Percentiles rank a stretch among this genome's conserved stretches.
These are phyloP conservation scores for Stichopus horrens DNA, from an alignment of 53 echinoderm and acorn worm species.

Conservation along the genomic window DNA sequence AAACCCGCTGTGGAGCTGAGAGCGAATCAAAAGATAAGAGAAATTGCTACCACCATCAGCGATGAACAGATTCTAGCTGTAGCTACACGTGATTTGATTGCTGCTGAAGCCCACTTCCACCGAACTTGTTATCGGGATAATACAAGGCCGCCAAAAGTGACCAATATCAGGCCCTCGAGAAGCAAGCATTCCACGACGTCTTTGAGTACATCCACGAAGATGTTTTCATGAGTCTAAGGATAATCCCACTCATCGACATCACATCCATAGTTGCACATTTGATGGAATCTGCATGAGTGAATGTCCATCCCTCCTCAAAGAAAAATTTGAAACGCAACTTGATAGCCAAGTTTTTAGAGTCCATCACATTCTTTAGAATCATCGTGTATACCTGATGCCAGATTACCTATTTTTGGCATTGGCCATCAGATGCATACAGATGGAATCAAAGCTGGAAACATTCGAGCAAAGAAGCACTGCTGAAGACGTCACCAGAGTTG, in stretches of 20 bases:
- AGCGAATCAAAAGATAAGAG: slow-evolving; percentile 45
- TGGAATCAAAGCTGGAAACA: slow-evolving; percentile 6
- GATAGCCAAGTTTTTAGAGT: slow-evolving; percentile 45
- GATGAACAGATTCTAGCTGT: slow-evolving; percentile 55
- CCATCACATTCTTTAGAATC: slow-evolving; percentile 39
- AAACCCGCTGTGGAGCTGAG: slow-evolving; percentile 43
- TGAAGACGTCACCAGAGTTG: slow-evolving; percentile 5
- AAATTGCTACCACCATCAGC: slow-evolving; percentile 36
- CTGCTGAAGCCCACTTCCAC: slow-evolving; percentile 60
- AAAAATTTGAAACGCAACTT: slow-evolving; percentile 51
- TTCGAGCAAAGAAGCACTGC: not conserved
- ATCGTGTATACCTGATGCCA: not conserved
- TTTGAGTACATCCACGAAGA: slow-evolving; percentile 40
- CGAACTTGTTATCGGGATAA: slow-evolving; percentile 48
- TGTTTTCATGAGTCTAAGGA: slow-evolving; percentile 22
- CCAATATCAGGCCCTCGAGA: slow-evolving; percentile 27
- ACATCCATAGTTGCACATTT: slow-evolving; percentile 26
- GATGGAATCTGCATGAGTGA: slow-evolving; percentile 34
- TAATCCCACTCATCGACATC: slow-evolving; percentile 44
- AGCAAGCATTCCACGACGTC: slow-evolving; percentile 36
- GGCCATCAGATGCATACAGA: not conserved
- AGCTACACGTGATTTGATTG: slow-evolving; percentile 40
- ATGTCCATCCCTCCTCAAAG: slow-evolving; percentile 25
- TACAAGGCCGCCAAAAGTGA: slow-evolving; percentile 15
- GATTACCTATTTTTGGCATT: not conserved